Conservation (phyloP, 2,113 vertebrate species). For the Lamprotornis superbus region DNA sequence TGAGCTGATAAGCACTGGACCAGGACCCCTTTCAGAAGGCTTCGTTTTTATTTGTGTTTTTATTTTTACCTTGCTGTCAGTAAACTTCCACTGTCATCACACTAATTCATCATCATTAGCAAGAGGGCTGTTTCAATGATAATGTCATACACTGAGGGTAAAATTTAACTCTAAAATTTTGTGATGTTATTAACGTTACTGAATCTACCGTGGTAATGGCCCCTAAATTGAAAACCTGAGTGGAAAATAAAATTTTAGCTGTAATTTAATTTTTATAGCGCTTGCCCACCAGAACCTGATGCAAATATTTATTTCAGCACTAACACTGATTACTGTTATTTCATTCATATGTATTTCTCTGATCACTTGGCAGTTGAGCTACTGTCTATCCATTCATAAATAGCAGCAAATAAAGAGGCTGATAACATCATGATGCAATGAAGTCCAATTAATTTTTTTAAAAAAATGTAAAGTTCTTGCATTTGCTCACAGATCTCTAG, state of each 20-base stretch:
- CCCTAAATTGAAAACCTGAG: neutral
- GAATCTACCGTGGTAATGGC: neutral
- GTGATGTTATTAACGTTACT: neutral
- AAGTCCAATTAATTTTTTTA: neutral
- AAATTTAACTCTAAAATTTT: neutral
- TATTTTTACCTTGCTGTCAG: neutral
- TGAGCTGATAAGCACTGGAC: neutral
- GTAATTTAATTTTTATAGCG: neutral
- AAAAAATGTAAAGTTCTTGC: neutral
- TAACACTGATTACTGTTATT: neutral
- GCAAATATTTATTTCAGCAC: neutral
- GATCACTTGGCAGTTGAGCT: neutral
- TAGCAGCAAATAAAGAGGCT: neutral
- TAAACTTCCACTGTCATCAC: neutral
- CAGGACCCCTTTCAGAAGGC: accelerated
- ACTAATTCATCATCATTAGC: neutral
- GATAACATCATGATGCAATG: neutral
- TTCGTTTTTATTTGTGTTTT: neutral
- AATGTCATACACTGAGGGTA: neutral
- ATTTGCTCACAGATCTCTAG: neutral
- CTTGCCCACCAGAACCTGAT: neutral
- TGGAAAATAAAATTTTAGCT: constrained; percentile 3
- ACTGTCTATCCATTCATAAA: neutral
- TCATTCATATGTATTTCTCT: neutral
- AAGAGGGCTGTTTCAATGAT: neutral